phyloP scores from a whole-genome alignment of 2,113 vertebrate species.

The Erpornis zantholeuca region DNA sequence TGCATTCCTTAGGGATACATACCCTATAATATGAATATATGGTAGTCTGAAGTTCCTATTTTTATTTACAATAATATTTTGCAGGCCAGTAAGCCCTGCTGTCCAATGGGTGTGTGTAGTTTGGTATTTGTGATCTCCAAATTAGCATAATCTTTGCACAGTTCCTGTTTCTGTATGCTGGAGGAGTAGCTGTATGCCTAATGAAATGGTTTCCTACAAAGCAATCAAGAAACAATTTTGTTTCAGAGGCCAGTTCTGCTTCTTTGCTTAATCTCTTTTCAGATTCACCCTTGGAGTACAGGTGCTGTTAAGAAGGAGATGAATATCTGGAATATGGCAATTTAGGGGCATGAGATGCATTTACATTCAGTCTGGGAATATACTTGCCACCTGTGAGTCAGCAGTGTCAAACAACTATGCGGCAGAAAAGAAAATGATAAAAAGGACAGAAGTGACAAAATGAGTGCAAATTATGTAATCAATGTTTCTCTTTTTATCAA shows the following conservation, averaged over 20 bases:
- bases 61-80: neutral
- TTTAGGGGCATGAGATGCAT: slow-evolving; percentile 15
- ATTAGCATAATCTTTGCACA: neutral
- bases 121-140: neutral
- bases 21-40: neutral
- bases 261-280: slow-evolving; percentile 12
- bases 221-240: slow-evolving; percentile 49
- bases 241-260: slow-evolving; percentile 44
- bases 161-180: neutral
- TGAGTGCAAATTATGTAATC: slow-evolving; percentile 57
- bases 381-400: slow-evolving; percentile 20
- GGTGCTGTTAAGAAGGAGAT: slow-evolving; percentile 23
- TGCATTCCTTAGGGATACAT: neutral
- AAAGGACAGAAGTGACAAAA: slow-evolving; percentile 56
- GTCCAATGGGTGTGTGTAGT: neutral
- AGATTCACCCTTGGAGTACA: neutral
- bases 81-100: neutral
- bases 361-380: slow-evolving; percentile 37
- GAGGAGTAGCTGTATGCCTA: slow-evolving; percentile 17
- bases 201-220: slow-evolving; percentile 21
- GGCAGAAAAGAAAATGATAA: neutral
- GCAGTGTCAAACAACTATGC: slow-evolving; percentile 36
- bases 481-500: slow-evolving; percentile 3
- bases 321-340: slow-evolving; percentile 34
- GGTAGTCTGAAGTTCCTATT: neutral